Percentiles rank a stretch among this genome's conserved stretches.
These are phyloP conservation scores for Pseudoips prasinana DNA, from an alignment of 2,888 invertebrate genomes.

Conservation along the genomic window DNA sequence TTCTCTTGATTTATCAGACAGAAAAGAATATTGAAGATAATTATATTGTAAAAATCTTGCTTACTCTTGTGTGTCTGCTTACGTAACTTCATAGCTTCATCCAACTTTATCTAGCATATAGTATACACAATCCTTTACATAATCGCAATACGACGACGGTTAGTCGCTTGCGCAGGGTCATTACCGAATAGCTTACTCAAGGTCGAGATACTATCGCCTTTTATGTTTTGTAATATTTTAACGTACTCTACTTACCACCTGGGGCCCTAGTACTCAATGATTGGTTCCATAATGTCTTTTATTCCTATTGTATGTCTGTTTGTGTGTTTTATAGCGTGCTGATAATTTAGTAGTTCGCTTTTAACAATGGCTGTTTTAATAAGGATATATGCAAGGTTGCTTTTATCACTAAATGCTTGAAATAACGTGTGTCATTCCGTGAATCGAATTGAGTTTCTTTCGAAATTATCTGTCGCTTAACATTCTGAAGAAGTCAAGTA, in stretches of 20 bases:
- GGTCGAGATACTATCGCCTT: slow-evolving; percentile 53
- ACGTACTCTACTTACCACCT: slow-evolving; percentile 35
- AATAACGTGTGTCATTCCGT: too few species aligned
- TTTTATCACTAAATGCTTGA: too few species aligned
- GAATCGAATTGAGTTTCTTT: too few species aligned
- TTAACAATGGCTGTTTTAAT: too few species aligned
- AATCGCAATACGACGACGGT: slow-evolving; percentile 48
- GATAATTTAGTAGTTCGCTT: slow-evolving; percentile 3
- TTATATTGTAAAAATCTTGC: too few species aligned
- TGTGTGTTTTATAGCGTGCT: slow-evolving; percentile 10
- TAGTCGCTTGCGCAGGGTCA: slow-evolving; percentile 59
- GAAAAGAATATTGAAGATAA: too few species aligned
- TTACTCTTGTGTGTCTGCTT: too few species aligned
- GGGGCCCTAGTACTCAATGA: slow-evolving; percentile 23
- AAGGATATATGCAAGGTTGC: too few species aligned
- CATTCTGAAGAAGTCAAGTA: slow-evolving; percentile 6
- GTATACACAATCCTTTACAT: slow-evolving; percentile 23
- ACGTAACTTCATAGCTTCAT: too few species aligned
- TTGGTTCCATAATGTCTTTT: background rate
- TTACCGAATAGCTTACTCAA: slow-evolving; percentile 60
- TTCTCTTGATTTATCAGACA: too few species aligned
- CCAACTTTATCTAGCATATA: background rate
- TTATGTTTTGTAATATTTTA: slow-evolving; percentile 38
- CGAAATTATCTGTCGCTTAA: too few species aligned
- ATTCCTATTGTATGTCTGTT: slow-evolving; percentile 7